Base-by-base conservation (phyloP, 1,140 invertebrate genomes). In the Thalassaphorura encarpata region DNA sequence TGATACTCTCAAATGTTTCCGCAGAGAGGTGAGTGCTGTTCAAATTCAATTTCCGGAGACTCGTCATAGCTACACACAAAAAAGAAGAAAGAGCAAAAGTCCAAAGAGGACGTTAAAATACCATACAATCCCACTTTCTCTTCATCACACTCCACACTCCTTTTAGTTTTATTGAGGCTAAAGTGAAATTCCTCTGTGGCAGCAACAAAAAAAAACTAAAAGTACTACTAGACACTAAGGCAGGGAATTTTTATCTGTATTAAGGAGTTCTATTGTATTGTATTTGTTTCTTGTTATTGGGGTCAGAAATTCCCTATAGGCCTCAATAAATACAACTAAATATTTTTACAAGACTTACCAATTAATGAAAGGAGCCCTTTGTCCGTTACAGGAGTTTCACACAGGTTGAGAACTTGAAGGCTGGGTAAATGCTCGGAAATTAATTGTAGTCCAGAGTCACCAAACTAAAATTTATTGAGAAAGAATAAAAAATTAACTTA, bases 331-430 rank as follows among this genome's bases (percentile, higher is more conserved):
- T n/a, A n/a, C n/a, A n/a, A n/a, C n/a, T n/a, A n/a, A n/a, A n/a
- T n/a, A n/a, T n/a, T n/a, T 23, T 28, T 56, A 6, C 11, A 42
- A 57, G 23, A 64, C 72, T 77, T 77, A 89, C 86, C 80, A 64
- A 82, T 76, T 49, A 89, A 71, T 54, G 80, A 83, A 56, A 79
- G 77, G 33, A 91, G 82, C 41, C 87, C 87, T 70, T 85, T 85
- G 66, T 91, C 87, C 1, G 86, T 87, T 2, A 90, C 84, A 1
- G 85, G 85, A 8, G 88, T 91, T 70, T 91, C 88, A 72, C 87
- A 90, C 13, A 91, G 75, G 68, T 91, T 91, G 3, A 91, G 73
- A 4, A 89, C 86, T 71, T 90, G 86, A 46, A 91, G 71, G 63
- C 85, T 82, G 40, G 83, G 83, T 19, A 91, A 72, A 69, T 90